A percentile compares a stretch with the other conserved stretches of the same genome.
These are phyloP conservation scores for Heterochromis multidens DNA, from an alignment of 2,113 vertebrate genomes.

Conservation along the genomic window DNA sequence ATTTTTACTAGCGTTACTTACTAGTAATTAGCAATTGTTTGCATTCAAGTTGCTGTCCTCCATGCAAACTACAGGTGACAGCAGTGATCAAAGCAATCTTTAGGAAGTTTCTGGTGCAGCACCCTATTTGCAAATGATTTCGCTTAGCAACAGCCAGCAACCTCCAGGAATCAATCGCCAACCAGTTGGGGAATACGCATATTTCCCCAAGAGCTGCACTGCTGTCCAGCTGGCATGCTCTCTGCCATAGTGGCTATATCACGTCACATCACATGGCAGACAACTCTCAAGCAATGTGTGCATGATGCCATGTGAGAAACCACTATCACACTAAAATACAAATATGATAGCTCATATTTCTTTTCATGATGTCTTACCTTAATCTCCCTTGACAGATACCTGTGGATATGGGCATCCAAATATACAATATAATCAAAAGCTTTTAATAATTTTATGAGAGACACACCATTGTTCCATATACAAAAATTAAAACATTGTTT, in stretches of 20 bases:
- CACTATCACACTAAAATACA: background rate
- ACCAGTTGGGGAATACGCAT: rapidly evolving
- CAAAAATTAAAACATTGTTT: too few species aligned
- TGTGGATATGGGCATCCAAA: background rate
- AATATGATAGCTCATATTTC: background rate
- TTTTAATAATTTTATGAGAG: background rate
- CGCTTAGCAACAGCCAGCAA: rapidly evolving
- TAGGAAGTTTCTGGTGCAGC: background rate
- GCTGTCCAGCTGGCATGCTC: background rate
- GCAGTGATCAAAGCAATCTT: background rate
- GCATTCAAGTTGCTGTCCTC: background rate
- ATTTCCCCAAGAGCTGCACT: background rate
- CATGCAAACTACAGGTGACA: background rate
- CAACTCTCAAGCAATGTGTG: background rate
- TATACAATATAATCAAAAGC: background rate
- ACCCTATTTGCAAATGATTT: rapidly evolving
- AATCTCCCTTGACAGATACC: background rate
- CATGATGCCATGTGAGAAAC: background rate
- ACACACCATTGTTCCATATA: background rate
- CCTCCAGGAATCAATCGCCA: rapidly evolving
- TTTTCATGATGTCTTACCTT: background rate
- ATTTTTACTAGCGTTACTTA: background rate
- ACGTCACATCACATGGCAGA: too few species aligned
- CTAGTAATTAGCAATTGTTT: background rate
- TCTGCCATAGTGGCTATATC: background rate